Evolutionary conservation across 2,797 vertebrate genomes (phyloP).

Genomic region (Rhinichthys osculus): DNA sequence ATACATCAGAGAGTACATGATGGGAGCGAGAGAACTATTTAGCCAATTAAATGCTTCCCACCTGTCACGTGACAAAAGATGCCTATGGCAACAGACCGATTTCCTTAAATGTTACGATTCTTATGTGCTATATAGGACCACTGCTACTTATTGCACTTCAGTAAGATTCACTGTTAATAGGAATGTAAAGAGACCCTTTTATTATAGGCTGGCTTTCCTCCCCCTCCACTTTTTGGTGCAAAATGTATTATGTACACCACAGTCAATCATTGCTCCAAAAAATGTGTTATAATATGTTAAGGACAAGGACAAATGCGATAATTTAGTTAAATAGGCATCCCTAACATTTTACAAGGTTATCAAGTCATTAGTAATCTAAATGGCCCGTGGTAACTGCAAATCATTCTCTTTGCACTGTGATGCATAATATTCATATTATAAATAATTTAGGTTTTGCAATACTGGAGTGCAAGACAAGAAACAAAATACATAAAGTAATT

Average conservation of each 20-base stretch:
- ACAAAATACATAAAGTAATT: slow-evolving; percentile 14
- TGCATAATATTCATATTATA: not conserved
- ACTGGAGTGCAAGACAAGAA: slow-evolving; percentile 4
- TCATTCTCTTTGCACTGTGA: slow-evolving; percentile 10
- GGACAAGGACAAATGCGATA: not conserved
- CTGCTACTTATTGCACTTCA: slow-evolving; percentile 54
- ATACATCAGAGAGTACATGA: slow-evolving; percentile 34
- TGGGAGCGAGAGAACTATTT: slow-evolving; percentile 11
- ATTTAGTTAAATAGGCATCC: slow-evolving; percentile 19
- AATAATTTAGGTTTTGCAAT: slow-evolving; percentile 1
- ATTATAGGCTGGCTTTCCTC: slow-evolving; percentile 9
- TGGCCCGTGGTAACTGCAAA: slow-evolving; percentile 17
- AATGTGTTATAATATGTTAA: not conserved
- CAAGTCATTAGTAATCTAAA: not conserved
- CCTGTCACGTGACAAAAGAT: slow-evolving; percentile 19
- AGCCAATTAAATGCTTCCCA: slow-evolving; percentile 33
- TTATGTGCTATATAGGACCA: slow-evolving; percentile 56
- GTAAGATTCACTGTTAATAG: slow-evolving; percentile 62
- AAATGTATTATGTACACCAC: not conserved
- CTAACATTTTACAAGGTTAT: slow-evolving; percentile 9
- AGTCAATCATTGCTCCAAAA: not conserved
- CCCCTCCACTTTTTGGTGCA: not conserved
- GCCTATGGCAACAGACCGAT: slow-evolving; percentile 35
- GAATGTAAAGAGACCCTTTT: slow-evolving; percentile 67
- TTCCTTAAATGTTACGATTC: slow-evolving; percentile 21